A percentile compares a stretch with the other conserved stretches of the same genome.
phyloP scores from a whole-genome alignment of 2,113 vertebrate species.

The Dasypus novemcinctus region DNA sequence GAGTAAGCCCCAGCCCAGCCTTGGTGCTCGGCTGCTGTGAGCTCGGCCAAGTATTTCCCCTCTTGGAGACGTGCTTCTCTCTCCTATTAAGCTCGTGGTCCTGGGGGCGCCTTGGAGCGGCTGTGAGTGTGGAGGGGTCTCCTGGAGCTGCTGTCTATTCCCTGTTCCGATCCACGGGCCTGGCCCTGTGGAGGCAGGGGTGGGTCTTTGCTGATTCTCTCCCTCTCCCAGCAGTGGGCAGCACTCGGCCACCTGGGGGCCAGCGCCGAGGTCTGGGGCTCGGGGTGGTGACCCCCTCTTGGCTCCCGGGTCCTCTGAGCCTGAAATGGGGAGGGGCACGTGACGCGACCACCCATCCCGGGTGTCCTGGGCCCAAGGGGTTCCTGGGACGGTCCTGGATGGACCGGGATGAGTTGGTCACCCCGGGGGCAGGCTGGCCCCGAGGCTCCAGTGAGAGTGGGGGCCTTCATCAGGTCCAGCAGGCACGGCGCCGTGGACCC shows the following conservation, averaged over 20 bases:
- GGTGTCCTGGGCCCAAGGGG: neutral
- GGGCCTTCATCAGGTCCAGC: neutral
- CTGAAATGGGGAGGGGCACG: neutral
- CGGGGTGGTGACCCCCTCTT: rapidly evolving
- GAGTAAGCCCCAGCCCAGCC: neutral
- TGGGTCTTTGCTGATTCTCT: neutral
- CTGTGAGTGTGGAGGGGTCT: neutral
- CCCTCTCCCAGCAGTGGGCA: neutral
- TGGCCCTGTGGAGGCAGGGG: rapidly evolving
- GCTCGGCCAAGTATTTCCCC: neutral
- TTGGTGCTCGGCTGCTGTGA: neutral
- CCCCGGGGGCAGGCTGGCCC: neutral
- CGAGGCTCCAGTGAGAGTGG: neutral
- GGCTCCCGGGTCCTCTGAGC: neutral
- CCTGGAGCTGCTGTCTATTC: neutral
- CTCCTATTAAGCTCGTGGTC: neutral
- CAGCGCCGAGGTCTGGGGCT: neutral
- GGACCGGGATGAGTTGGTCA: neutral
- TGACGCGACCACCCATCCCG: neutral
- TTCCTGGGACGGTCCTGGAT: neutral
- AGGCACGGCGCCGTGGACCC: neutral
- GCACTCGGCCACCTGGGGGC: rapidly evolving
- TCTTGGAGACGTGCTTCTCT: neutral
- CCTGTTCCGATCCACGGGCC: neutral
- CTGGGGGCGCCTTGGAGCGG: neutral